phyloP scores from a whole-genome alignment of 1,140 invertebrate species.

The Drosophila erecta region DNA sequence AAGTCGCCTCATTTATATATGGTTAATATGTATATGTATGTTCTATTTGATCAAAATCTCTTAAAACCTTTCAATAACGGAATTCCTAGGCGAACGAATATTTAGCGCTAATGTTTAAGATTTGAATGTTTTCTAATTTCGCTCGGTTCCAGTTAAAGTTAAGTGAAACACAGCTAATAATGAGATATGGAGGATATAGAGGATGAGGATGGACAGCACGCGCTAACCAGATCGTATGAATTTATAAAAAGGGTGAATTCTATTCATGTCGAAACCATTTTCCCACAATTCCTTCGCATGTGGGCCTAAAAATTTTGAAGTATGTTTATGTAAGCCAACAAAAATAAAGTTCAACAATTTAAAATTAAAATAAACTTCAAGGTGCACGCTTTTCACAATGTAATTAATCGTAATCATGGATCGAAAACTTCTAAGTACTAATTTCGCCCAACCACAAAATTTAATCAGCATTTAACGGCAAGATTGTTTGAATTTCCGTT shows the following conservation, averaged over 20 bases:
- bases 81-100: slow-evolving; percentile 62
- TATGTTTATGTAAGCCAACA: slow-evolving; percentile 75
- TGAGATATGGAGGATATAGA: slow-evolving; percentile 12
- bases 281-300: slow-evolving; percentile 70
- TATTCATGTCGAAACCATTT: slow-evolving; percentile 70
- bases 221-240: slow-evolving; percentile 48
- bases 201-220: slow-evolving; percentile 17
- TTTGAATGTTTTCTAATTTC: slow-evolving; percentile 63
- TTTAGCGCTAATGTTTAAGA: slow-evolving; percentile 65
- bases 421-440: no score
- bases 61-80: slow-evolving; percentile 57
- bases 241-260: slow-evolving; percentile 54
- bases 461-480: no score
- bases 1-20: slow-evolving; percentile 71
- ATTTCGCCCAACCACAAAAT: no score
- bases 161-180: slow-evolving; percentile 34
- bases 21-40: slow-evolving; percentile 59
- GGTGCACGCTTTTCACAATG: neutral
- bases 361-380: slow-evolving; percentile 29
- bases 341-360: slow-evolving; percentile 81
- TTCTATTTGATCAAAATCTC: slow-evolving; percentile 78
- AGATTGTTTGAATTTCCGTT: neutral
- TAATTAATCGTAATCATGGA: no score
- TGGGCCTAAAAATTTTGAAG: slow-evolving; percentile 74
- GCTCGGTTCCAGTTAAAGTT: slow-evolving; percentile 48